Evolutionary conservation across 2,888 invertebrate genomes (phyloP).

Genomic region (Megalurothrips usitatus): DNA sequence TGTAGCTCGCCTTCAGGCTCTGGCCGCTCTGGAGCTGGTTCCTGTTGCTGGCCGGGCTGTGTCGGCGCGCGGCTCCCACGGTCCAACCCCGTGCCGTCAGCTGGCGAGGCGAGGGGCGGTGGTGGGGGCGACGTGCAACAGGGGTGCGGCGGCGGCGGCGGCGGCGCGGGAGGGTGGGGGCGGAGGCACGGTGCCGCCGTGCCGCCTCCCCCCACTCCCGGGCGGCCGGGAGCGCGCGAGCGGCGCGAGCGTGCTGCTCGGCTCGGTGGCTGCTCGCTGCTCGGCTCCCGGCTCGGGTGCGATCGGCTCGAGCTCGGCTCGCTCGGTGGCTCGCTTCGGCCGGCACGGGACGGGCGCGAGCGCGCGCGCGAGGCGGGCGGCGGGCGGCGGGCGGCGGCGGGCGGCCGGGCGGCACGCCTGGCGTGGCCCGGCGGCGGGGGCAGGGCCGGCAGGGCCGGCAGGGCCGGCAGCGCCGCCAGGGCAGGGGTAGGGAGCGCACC

Average conservation of each 20-base stretch:
- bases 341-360: slow-evolving; percentile 56
- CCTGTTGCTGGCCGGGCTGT: too few relatives aligned
- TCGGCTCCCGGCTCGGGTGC: slow-evolving; percentile 31
- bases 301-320: slow-evolving; percentile 30
- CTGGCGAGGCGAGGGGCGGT: background rate
- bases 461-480: slow-evolving; percentile 51
- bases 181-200: slow-evolving; percentile 28
- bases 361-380: slow-evolving; percentile 55
- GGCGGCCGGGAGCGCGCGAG: too few relatives aligned
- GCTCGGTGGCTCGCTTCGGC: slow-evolving; percentile 48
- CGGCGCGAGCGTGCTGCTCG: slow-evolving; percentile 30
- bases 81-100: background rate
- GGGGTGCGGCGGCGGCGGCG: slow-evolving; percentile 22
- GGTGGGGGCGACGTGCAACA: slow-evolving; percentile 25
- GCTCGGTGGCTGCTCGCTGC: slow-evolving; percentile 31
- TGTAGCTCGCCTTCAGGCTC: background rate
- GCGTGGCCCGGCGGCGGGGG: slow-evolving; percentile 49
- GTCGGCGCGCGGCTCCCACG: background rate
- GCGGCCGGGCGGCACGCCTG: slow-evolving; percentile 50
- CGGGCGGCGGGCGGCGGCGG: slow-evolving; percentile 34
- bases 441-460: slow-evolving; percentile 53
- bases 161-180: slow-evolving; percentile 26
- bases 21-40: too few relatives aligned
- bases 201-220: slow-evolving; percentile 33
- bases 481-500: background rate